Evolutionary conservation across 2,888 invertebrate species (phyloP).

Genomic region (Drosophila algonquin): DNA sequence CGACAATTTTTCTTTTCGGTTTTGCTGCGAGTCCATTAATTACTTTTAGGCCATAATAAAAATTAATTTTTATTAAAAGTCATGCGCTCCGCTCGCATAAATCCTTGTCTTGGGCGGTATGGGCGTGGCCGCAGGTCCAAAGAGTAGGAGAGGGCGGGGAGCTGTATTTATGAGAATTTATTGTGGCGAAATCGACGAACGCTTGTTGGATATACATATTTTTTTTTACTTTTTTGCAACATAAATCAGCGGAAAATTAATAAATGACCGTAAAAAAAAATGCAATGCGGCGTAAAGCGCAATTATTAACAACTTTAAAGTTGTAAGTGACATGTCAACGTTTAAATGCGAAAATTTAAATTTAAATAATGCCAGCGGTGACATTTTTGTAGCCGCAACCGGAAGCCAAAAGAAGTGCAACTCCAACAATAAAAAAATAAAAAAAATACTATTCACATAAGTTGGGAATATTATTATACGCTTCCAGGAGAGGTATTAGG

Average conservation of each 20-base stretch:
- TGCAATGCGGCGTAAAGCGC: conserved; percentile 55
- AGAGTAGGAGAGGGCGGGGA: conserved; percentile 26
- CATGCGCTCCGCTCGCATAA: conserved; percentile 69
- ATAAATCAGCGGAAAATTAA: conserved; percentile 73
- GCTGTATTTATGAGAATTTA: conserved; percentile 72
- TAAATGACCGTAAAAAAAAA: conserved; percentile 62
- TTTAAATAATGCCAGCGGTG: conserved; percentile 52
- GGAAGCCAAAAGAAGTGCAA: conserved; percentile 26
- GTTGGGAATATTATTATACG: conserved; percentile 26
- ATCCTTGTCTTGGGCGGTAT: conserved; percentile 69
- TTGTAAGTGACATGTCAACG: conserved; percentile 65
- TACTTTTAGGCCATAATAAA: conserved; percentile 77
- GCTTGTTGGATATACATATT: conserved; percentile 55
- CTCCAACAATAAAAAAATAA: neutral
- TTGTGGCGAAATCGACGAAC: conserved; percentile 71
- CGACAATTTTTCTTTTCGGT: conserved; percentile 57
- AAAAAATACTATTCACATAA: conserved; percentile 36
- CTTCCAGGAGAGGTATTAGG: neutral
- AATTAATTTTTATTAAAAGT: conserved; percentile 78
- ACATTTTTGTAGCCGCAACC: conserved; percentile 36
- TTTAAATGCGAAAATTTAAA: conserved; percentile 46
- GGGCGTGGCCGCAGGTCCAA: conserved; percentile 28
- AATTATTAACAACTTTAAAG: conserved; percentile 70
- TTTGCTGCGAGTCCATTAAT: conserved; percentile 67
- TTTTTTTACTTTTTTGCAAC: conserved; percentile 49